Evolutionary conservation across 2,113 vertebrate species (phyloP), one percentile per base, ranked within the genome.

Genomic region (Lepisosteus osseus): DNA sequence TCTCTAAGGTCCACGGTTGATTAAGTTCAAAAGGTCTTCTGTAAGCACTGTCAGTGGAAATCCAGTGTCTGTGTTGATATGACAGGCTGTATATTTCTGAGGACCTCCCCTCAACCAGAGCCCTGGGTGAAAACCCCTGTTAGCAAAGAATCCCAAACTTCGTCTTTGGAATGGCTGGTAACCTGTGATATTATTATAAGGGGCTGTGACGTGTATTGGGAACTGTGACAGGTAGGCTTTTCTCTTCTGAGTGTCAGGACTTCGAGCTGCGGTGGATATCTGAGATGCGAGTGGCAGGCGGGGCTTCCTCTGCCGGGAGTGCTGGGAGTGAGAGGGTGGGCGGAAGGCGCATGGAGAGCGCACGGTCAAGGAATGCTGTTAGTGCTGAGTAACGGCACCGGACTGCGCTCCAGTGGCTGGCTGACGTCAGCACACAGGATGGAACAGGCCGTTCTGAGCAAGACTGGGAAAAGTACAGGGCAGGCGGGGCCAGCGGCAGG

Each of bases 351-450:
- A 65, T 68, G 63, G 72, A 83, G 72, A 17, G 80, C 82, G 84
- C 83, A 76, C 67, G 74, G 54, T 78, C 78, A 71, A 83, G 82
- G 86, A 90, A 90, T 90, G 87, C 72, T 63, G 69, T 6, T 72
- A 69, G 81, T 79, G 74, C 74, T 91, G 91, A 91, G 81, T 91
- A 87, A 91, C 76, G 83, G 84, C 83, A 82, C 88, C 85, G 74
- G 75, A 70, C 80, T 29, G 29, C 75, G 76, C 73, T 51, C 9
- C 54, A 54, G 65, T 61, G 41, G 41, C 73, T 15, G 77, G 70
- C 79, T 91, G 91, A 90, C 89, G 90, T 89, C 84, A 85, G 79
- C 42, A 63, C 75, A 65, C 88, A 83, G 77, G 86, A 80, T 12
- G 45, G 76, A 80, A 90, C 89, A 86, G 6, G 87, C 71, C 65